Conservation (phyloP, 2,888 invertebrate genomes). For the Heterodera filipjevi region DNA sequence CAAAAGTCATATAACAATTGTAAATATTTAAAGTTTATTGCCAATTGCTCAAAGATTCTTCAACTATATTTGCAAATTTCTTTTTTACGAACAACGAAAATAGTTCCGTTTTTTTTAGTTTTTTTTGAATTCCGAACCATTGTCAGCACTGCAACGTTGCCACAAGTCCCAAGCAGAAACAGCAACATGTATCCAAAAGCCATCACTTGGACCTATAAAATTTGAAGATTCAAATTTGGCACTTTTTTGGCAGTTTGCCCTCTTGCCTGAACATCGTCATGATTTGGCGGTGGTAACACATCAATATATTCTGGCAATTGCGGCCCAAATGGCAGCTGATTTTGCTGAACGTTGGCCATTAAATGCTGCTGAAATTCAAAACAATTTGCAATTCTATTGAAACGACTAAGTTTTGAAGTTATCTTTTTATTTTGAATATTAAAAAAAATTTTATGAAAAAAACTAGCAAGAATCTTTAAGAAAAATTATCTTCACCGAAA, state of each 20-base stretch:
- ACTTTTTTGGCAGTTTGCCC: not conserved
- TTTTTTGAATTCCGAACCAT: conserved; percentile 43
- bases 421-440: no score
- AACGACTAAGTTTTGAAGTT: no score
- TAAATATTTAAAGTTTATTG: no score
- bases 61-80: no score
- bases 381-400: no score
- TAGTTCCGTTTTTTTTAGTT: not conserved
- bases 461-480: no score
- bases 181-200: conserved; percentile 60
- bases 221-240: not conserved
- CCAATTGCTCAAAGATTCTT: no score
- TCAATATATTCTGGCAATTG: conserved; percentile 41
- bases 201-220: conserved; percentile 57
- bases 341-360: not conserved
- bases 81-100: not conserved
- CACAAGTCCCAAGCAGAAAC: conserved; percentile 61
- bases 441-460: no score
- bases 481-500: no score
- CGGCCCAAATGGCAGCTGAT: not conserved
- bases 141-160: conserved; percentile 61
- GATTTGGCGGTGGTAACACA: conserved; percentile 62
- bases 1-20: no score
- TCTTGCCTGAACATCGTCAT: conserved; percentile 45
- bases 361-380: not conserved